These are phyloP conservation scores for Glossophaga mutica DNA, from an alignment of 2,797 vertebrate genomes.

Conservation along the genomic window DNA sequence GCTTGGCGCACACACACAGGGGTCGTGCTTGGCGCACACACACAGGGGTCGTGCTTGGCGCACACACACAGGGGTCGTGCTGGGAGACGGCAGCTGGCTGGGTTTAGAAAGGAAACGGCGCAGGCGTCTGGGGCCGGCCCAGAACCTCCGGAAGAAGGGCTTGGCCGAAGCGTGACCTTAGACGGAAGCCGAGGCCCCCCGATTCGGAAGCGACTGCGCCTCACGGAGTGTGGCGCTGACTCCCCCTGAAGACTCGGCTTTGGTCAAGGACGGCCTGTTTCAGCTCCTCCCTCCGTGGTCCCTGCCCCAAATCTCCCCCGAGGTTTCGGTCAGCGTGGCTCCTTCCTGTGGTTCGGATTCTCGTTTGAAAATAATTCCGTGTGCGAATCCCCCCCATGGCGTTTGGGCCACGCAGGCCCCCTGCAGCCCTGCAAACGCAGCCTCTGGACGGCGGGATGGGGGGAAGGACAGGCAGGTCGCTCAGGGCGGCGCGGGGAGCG, in stretches of 20 bases:
- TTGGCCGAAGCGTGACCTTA: not conserved
- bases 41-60: no score
- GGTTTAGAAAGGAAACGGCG: not conserved
- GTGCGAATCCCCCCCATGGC: not conserved
- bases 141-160: not conserved
- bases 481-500: not conserved
- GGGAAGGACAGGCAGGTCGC: not conserved
- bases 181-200: not conserved
- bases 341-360: not conserved
- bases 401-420: not conserved
- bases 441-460: not conserved
- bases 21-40: no score
- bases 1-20: no score
- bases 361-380: not conserved
- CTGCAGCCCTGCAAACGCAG: not conserved
- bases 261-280: not conserved
- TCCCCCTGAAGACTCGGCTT: not conserved
- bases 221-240: not conserved
- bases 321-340: not conserved
- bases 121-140: not conserved
- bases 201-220: not conserved
- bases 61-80: fast-evolving
- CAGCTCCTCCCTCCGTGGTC: not conserved
- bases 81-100: not conserved
- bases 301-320: not conserved